Percentiles rank a stretch among this genome's conserved stretches.
Conservation (phyloP, 2,888 invertebrate genomes). For the Hyposoter didymator region DNA sequence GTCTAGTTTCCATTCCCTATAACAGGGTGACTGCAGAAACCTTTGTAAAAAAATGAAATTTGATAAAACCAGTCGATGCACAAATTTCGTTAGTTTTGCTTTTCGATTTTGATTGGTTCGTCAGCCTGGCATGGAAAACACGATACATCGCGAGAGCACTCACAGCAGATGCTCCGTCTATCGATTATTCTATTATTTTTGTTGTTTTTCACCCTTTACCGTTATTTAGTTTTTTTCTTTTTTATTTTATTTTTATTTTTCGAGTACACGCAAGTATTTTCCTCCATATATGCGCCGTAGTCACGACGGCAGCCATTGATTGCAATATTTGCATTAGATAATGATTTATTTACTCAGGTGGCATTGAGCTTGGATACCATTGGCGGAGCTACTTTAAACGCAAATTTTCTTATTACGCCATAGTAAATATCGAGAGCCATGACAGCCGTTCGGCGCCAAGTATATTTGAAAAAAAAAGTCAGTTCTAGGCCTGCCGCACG, state of each 20-base stretch:
- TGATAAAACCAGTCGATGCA: slow-evolving; percentile 24
- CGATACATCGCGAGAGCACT: slow-evolving; percentile 9
- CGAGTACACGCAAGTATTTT: neutral
- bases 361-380: slow-evolving; percentile 32
- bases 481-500: no score
- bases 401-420: slow-evolving; percentile 9
- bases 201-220: neutral
- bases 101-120: no score
- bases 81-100: slow-evolving; percentile 40
- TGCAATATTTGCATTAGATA: slow-evolving; percentile 65
- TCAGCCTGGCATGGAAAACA: neutral
- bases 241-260: slow-evolving; percentile 22
- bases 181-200: slow-evolving; percentile 47
- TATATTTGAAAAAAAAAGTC: no score
- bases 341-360: slow-evolving; percentile 65
- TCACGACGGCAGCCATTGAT: slow-evolving; percentile 39
- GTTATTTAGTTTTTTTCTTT: neutral
- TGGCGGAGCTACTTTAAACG: neutral
- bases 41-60: slow-evolving; percentile 24
- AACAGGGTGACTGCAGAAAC: neutral
- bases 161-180: slow-evolving; percentile 27
- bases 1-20: slow-evolving; percentile 8
- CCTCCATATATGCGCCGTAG: slow-evolving; percentile 3
- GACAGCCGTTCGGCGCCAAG: no score
- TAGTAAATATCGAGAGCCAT: neutral